These are phyloP conservation scores for Bubalus kerabau DNA, from an alignment of 2,113 vertebrate species.

Conservation along the genomic window DNA sequence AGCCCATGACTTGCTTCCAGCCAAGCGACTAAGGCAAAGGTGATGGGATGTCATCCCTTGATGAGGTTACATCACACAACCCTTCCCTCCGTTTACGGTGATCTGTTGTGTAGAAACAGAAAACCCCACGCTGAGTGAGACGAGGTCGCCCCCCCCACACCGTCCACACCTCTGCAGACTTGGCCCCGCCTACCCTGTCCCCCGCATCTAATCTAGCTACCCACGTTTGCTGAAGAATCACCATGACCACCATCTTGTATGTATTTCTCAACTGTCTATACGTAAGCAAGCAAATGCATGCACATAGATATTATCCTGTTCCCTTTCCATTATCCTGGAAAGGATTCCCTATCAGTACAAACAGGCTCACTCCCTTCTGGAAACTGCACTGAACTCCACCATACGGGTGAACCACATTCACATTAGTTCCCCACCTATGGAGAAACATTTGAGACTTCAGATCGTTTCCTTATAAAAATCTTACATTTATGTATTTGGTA, in stretches of 20 bases:
- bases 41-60: background rate
- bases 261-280: background rate
- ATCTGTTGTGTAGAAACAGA: background rate
- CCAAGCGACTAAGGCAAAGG: background rate
- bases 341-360: background rate
- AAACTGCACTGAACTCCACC: background rate
- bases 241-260: background rate
- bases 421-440: background rate
- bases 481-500: background rate
- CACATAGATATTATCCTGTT: background rate
- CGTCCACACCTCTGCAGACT: background rate
- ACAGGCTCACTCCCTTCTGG: background rate
- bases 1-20: background rate
- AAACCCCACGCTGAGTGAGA: background rate
- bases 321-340: background rate
- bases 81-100: background rate
- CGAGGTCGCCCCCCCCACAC: background rate
- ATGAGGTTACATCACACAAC: background rate
- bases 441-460: background rate
- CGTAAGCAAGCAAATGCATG: background rate
- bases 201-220: background rate
- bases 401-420: rapidly evolving
- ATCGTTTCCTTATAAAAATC: background rate
- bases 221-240: background rate
- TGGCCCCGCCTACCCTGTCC: background rate